phyloP scores from a whole-genome alignment of 2,888 invertebrate species.

The Sinhomidia bicolor region DNA sequence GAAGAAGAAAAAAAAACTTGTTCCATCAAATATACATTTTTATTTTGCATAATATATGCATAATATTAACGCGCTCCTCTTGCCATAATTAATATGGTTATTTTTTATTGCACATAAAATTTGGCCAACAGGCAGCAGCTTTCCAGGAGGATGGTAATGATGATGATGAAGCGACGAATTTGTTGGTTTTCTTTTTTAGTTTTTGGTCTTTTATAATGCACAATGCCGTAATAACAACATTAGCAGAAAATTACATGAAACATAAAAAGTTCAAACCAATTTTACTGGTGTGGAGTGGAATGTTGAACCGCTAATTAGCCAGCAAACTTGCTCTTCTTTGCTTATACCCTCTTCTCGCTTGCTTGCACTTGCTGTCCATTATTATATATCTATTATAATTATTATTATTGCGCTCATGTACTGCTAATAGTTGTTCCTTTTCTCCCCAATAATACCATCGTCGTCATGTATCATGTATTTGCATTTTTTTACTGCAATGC shows the following conservation, averaged over 20 bases:
- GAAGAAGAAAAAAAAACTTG: slow-evolving; percentile 56
- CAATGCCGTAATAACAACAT: neutral
- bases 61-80: neutral
- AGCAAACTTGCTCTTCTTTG: slow-evolving; percentile 47
- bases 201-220: neutral
- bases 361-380: slow-evolving; percentile 24
- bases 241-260: neutral
- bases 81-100: neutral
- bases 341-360: slow-evolving; percentile 21
- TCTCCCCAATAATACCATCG: neutral
- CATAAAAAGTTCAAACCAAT: slow-evolving; percentile 30
- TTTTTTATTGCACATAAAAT: slow-evolving; percentile 11
- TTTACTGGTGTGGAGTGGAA: slow-evolving; percentile 54
- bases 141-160: slow-evolving; percentile 16
- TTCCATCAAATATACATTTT: slow-evolving; percentile 15
- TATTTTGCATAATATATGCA: slow-evolving; percentile 29
- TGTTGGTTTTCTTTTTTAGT: neutral
- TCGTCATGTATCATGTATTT: neutral
- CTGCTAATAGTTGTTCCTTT: slow-evolving; percentile 13
- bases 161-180: neutral
- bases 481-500: neutral
- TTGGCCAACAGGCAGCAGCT: slow-evolving; percentile 21
- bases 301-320: slow-evolving; percentile 62
- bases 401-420: slow-evolving; percentile 22
- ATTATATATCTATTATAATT: neutral